Evolutionary conservation across 2,113 vertebrate genomes (phyloP), one percentile per base, ranked within the genome.

Genomic region (Festucalex cinctus): DNA sequence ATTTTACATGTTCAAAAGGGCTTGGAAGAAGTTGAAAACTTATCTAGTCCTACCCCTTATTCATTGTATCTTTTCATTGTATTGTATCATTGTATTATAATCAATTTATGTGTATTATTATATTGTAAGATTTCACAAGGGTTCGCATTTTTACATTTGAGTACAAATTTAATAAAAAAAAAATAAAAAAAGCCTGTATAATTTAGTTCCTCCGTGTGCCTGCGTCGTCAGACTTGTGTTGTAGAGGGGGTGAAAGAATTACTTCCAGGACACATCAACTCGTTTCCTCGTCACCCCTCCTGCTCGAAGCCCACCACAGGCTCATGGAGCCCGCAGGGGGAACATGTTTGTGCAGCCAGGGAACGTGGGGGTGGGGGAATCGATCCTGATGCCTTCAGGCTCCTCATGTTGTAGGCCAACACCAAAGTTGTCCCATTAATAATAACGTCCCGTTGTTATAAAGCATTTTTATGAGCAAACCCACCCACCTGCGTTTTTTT

Each of bases 231-330:
- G 62, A n/a, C 12, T 26, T 16, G 26, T 44, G 46, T 59, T 63
- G 54, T 57, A 28, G 26, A 8, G 54, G 54, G 83, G 85, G 86
- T 65, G 80, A 81, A 86, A 85, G 85, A 91, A 91, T 90, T 83
- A 92, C 91, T 93, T 93, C 91, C 91, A 91, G 91, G 90, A 89
- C 91, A 91, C 77, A 87, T 83, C 76, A 86, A 67, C 79, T 83
- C 79, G 85, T 91, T 92, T 92, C 91, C 90, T 92, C 88, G 70
- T 68, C 73, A 66, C 70, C 64, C 53, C 81, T 37, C 59, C 75
- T 65, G 74, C 53, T 51, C 63, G 48, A 41, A 53, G 62, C 77
- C 64, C 48, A n/a, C 68, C 62, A 58, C 72, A 44, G 54, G 32
- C 74, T 66, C 68, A 51, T 26, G 51, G 9, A 63, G 71, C 65